A percentile compares a stretch with the other conserved stretches of the same genome.
These are phyloP conservation scores for Laspeyria flexula DNA, from an alignment of 2,888 invertebrate genomes.

Conservation along the genomic window DNA sequence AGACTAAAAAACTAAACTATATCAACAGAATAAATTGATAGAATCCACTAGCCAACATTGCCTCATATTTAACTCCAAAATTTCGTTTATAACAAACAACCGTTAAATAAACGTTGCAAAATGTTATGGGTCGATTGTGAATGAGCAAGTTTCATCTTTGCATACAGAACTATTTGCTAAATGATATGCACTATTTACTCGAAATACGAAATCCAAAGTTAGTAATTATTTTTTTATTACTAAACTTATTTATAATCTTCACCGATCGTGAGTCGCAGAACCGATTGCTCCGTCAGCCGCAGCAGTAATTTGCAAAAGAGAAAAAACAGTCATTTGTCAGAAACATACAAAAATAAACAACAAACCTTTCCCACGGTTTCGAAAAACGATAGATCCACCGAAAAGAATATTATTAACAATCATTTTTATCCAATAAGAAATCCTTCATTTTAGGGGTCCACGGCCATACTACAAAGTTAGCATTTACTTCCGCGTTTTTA, in stretches of 20 bases:
- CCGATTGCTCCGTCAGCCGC: conserved; percentile 67
- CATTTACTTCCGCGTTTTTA: conserved; percentile 19
- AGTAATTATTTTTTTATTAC: conserved; percentile 61
- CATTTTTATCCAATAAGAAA: conserved; percentile 46
- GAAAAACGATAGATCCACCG: conserved; percentile 47
- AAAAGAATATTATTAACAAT: conserved; percentile 45
- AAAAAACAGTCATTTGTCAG: conserved; percentile 59
- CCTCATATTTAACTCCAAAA: conserved; percentile 47
- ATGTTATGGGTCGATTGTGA: conserved; percentile 53
- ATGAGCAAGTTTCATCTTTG: conserved; percentile 55
- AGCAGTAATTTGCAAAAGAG: conserved; percentile 66
- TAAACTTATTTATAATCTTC: conserved; percentile 49
- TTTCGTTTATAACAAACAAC: conserved; percentile 47
- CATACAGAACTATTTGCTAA: conserved; percentile 60
- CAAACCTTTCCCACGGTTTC: conserved; percentile 69
- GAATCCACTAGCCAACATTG: conserved; percentile 27
- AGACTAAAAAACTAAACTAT: conserved; percentile 35
- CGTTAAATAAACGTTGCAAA: conserved; percentile 59
- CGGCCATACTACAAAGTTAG: conserved; percentile 11
- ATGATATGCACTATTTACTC: conserved; percentile 71
- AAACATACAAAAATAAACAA: conserved; percentile 59
- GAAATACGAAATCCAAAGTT: conserved; percentile 61
- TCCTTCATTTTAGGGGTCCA: conserved; percentile 40
- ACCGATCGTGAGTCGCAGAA: conserved; percentile 65
- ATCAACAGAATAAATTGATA: conserved; percentile 41